Percentiles rank a stretch among this genome's conserved stretches.
phyloP scores from a whole-genome alignment of 53 echinoderm and acorn worm species.

The Mesocentrotus franciscanus region DNA sequence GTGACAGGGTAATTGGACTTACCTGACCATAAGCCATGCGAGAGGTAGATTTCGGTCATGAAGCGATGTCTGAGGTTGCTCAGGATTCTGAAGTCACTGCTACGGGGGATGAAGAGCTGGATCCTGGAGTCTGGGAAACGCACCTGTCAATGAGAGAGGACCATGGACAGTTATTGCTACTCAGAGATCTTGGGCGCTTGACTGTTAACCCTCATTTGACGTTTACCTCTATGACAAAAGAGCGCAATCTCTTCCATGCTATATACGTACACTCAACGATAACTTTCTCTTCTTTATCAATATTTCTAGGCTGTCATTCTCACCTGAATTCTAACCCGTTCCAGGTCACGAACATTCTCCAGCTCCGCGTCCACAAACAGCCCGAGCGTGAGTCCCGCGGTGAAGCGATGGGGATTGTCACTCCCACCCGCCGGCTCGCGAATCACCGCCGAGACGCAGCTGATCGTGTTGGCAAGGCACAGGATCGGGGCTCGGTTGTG shows the following conservation, averaged over 20 bases:
- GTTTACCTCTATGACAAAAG: background rate
- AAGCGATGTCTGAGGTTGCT: constrained; percentile 81
- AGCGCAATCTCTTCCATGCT: too few relatives aligned
- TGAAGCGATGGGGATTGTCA: constrained; percentile 91
- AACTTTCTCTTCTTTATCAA: background rate
- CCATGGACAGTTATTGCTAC: background rate
- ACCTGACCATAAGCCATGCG: constrained; percentile 98
- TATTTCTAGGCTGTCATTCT: background rate
- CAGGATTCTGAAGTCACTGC: constrained; percentile 85
- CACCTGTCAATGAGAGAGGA: constrained; percentile 66
- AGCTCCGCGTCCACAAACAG: constrained; percentile 80
- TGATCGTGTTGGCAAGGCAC: constrained; percentile 78
- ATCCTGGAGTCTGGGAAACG: constrained; percentile 88
- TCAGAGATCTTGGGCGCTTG: background rate
- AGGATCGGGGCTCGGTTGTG: constrained; percentile 85
- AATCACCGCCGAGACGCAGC: constrained; percentile 74
- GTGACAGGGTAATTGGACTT: background rate
- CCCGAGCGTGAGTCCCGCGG: constrained; percentile 84
- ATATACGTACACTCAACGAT: background rate
- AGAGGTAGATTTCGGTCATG: constrained; percentile 84
- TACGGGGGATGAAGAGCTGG: constrained; percentile 88
- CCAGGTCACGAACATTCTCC: constrained; percentile 87
- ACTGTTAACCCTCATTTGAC: background rate
- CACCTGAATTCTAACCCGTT: constrained; percentile 87
- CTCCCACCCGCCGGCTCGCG: constrained; percentile 92